Conservation (phyloP, 1,140 invertebrate species). For the Sycophila sp. region DNA sequence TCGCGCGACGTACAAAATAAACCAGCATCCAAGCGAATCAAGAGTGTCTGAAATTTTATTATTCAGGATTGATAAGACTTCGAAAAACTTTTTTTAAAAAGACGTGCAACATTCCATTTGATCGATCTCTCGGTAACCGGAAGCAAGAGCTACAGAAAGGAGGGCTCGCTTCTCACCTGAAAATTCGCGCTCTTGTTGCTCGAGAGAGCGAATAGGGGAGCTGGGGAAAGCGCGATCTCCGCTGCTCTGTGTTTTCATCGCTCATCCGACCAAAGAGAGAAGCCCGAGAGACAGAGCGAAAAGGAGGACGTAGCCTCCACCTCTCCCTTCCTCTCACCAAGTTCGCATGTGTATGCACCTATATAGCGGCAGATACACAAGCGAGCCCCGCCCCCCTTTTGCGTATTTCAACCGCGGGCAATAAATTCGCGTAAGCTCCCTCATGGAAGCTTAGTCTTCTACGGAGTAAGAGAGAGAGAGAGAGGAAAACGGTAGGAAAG, state of each 20-base stretch:
- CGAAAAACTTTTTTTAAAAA: background rate
- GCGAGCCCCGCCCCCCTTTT: constrained; percentile 20
- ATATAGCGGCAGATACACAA: background rate
- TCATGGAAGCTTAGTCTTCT: constrained; percentile 41
- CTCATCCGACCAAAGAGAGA: background rate
- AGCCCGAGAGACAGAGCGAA: background rate
- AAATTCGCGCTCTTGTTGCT: constrained; percentile 29
- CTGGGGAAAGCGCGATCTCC: constrained; percentile 6
- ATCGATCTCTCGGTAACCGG: no score
- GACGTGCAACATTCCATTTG: no score
- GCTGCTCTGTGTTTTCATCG: constrained; percentile 25
- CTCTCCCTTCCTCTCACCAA: background rate
- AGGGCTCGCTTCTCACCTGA: no score
- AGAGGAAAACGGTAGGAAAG: background rate
- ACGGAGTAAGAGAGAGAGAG: background rate
- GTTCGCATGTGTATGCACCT: background rate
- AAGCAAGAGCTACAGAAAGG: no score
- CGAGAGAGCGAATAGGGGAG: no score
- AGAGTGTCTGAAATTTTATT: no score
- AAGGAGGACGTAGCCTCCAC: background rate
- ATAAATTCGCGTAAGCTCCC: constrained; percentile 45
- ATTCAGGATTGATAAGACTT: no score
- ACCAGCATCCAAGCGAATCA: no score
- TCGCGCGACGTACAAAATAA: no score
- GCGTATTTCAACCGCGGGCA: constrained; percentile 41